A percentile compares a stretch with the other conserved stretches of the same genome.
phyloP scores from a whole-genome alignment of 2,113 vertebrate species.

The Actenoides lindsayi region DNA sequence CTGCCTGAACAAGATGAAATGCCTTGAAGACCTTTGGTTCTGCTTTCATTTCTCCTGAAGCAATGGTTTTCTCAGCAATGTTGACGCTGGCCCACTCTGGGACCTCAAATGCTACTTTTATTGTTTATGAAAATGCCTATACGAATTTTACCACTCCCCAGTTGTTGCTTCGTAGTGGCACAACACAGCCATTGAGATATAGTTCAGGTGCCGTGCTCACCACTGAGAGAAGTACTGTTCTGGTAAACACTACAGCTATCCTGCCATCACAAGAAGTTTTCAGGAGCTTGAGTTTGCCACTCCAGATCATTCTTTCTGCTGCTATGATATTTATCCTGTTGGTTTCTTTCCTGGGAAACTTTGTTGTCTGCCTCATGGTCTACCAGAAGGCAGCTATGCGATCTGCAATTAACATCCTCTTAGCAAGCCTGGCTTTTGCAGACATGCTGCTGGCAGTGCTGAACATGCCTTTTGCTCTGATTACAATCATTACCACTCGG shows the following conservation, averaged over 20 bases:
- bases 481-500: constrained; percentile 87
- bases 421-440: constrained; percentile 95
- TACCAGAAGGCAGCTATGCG: constrained; percentile 98
- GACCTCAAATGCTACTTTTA: constrained; percentile 75
- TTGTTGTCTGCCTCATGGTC: constrained; percentile 98
- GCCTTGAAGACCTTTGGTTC: constrained; percentile 57
- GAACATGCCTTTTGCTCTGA: constrained; percentile 94
- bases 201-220: constrained; percentile 67
- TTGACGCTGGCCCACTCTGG: constrained; percentile 74
- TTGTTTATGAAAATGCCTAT: constrained; percentile 80
- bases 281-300: constrained; percentile 82
- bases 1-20: constrained; percentile 62
- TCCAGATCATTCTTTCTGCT: constrained; percentile 91
- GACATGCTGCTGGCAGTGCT: constrained; percentile 95
- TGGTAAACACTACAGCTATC: constrained; percentile 66
- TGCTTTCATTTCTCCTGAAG: constrained; percentile 53
- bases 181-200: constrained; percentile 68
- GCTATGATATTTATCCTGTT: constrained; percentile 88
- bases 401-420: constrained; percentile 97
- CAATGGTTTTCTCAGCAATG: constrained; percentile 84
- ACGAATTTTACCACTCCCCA: constrained; percentile 78
- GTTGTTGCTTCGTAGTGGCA: constrained; percentile 65
- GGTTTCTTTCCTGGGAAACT: constrained; percentile 91
- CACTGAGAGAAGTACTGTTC: constrained; percentile 68
- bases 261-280: constrained; percentile 67